These are phyloP conservation scores for Pluvianellus socialis DNA, from an alignment of 2,113 vertebrate species.

Conservation along the genomic window DNA sequence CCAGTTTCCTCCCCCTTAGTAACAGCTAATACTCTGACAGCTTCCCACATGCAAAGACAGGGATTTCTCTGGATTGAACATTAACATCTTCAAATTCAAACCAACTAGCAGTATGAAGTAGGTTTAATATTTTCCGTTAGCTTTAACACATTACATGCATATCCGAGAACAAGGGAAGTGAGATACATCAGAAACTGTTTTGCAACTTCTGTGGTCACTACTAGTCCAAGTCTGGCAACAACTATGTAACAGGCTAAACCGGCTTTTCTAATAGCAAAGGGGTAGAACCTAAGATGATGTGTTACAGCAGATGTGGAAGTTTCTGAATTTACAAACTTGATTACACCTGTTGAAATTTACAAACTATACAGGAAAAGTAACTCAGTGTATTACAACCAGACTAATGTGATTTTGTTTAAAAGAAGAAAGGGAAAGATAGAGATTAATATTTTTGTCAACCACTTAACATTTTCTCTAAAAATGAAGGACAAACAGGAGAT, in stretches of 20 bases:
- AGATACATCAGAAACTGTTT: not conserved
- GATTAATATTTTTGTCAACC: not conserved
- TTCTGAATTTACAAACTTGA: not conserved
- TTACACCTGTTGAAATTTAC: not conserved
- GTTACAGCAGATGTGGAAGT: not conserved
- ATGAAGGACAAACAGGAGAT: not conserved
- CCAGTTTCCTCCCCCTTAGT: accelerated
- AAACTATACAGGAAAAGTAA: not conserved
- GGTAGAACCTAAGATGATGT: not conserved
- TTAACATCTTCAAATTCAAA: not conserved
- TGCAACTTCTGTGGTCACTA: not conserved
- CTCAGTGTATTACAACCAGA: not conserved
- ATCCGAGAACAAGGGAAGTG: not conserved
- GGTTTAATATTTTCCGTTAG: not conserved
- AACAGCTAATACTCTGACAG: not conserved
- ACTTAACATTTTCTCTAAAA: not conserved
- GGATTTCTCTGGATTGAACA: not conserved
- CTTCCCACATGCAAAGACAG: not conserved
- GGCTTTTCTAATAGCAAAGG: not conserved
- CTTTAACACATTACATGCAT: not conserved
- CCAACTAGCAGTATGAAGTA: not conserved
- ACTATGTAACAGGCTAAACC: not conserved
- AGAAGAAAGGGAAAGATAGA: not conserved
- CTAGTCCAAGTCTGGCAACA: not conserved
- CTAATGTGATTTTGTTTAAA: not conserved